Conservation (phyloP, 2,797 vertebrate species). For the Naso thynnoides region DNA sequence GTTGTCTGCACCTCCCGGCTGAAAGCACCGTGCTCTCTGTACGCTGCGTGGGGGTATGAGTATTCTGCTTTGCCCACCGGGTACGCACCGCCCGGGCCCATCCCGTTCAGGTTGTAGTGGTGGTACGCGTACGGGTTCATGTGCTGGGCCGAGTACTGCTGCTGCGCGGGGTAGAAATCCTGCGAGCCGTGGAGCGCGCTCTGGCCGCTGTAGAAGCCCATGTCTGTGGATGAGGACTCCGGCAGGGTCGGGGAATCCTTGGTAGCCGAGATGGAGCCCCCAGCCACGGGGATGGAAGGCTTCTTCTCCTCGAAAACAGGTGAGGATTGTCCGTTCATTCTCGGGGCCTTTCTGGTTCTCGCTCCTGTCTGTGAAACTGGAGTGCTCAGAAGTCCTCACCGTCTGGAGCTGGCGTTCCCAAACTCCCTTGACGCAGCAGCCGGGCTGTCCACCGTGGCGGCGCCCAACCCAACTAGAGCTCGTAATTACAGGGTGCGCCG, state of each 20-base stretch:
- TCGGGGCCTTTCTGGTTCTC: not conserved
- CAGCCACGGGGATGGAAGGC: conserved; percentile 85
- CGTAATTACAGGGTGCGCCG: conserved; percentile 92
- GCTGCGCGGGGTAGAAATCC: conserved; percentile 87
- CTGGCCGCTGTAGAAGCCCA: conserved; percentile 91
- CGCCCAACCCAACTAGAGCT: conserved; percentile 89
- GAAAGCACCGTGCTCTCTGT: conserved; percentile 89
- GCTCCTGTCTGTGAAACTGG: not conserved
- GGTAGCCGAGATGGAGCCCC: conserved; percentile 77
- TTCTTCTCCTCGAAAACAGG: conserved; percentile 91
- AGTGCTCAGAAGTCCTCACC: conserved; percentile 33
- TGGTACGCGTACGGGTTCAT: conserved; percentile 88
- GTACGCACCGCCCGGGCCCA: conserved; percentile 85
- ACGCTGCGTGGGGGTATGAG: conserved; percentile 85
- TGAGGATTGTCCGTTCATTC: conserved; percentile 73
- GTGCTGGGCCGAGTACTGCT: conserved; percentile 83
- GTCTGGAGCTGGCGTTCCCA: conserved; percentile 63
- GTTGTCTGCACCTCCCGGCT: conserved; percentile 87
- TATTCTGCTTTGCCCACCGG: conserved; percentile 89
- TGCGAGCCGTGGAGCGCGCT: conserved; percentile 76
- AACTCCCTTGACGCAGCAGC: conserved; percentile 71
- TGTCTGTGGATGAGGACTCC: conserved; percentile 89
- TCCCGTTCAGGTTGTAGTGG: conserved; percentile 89
- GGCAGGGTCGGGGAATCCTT: conserved; percentile 91
- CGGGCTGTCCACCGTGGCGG: conserved; percentile 82